phyloP scores from a whole-genome alignment of 2,113 vertebrate genomes.

The Toxotes chatareus region DNA sequence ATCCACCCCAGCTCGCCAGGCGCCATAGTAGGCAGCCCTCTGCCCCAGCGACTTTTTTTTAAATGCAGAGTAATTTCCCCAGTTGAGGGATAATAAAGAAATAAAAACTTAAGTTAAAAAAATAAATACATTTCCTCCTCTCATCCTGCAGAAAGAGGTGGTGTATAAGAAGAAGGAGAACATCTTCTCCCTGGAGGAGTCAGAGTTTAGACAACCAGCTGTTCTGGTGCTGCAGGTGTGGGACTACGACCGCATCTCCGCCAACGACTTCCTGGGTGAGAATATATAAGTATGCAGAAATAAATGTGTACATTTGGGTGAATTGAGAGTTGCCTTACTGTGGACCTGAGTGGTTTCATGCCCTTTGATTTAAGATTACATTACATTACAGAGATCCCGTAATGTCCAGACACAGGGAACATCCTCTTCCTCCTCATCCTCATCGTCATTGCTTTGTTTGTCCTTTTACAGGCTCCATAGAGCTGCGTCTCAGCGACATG shows the following conservation, averaged over 20 bases:
- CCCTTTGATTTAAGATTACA: too few relatives aligned
- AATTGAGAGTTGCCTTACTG: too few relatives aligned
- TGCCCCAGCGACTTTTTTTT: too few relatives aligned
- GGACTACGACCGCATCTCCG: conserved; percentile 93
- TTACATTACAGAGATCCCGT: too few relatives aligned
- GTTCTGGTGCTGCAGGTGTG: conserved; percentile 93
- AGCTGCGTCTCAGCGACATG: conserved; percentile 91
- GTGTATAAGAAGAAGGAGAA: conserved; percentile 90
- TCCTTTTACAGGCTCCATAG: conserved; percentile 85
- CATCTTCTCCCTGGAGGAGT: conserved; percentile 92
- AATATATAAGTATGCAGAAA: neutral
- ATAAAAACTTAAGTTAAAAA: too few relatives aligned
- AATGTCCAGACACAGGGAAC: too few relatives aligned
- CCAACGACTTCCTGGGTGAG: conserved; percentile 95
- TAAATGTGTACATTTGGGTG: too few relatives aligned
- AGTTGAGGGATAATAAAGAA: too few relatives aligned
- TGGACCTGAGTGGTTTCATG: too few relatives aligned
- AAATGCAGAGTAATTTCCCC: too few relatives aligned
- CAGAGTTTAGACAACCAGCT: conserved; percentile 90
- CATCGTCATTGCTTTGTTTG: neutral
- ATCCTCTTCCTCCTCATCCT: neutral
- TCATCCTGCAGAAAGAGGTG: conserved; percentile 86
- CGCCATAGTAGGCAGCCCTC: too few relatives aligned
- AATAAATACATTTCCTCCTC: neutral
- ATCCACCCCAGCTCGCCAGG: too few relatives aligned